These are phyloP conservation scores for Ceryle rudis DNA, from an alignment of 2,797 vertebrate species.

Conservation along the genomic window DNA sequence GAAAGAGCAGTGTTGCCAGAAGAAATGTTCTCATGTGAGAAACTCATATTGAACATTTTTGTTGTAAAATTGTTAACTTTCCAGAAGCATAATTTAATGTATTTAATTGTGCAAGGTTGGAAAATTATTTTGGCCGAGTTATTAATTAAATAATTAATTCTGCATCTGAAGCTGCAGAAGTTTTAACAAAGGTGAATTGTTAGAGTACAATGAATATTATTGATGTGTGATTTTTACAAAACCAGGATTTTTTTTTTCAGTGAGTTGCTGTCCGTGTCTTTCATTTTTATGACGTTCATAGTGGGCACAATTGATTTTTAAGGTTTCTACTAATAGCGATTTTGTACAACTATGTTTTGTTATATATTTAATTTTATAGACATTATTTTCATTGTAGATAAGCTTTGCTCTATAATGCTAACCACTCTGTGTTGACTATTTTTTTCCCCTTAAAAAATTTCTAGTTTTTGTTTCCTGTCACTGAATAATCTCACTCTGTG, in stretches of 20 bases:
- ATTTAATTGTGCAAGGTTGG: not conserved
- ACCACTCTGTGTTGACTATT: not conserved
- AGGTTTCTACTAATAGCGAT: not conserved
- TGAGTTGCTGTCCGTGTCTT: not conserved
- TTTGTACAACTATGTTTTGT: not conserved
- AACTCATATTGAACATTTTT: not conserved
- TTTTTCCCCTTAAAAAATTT: constrained; percentile 11
- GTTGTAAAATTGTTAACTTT: not conserved
- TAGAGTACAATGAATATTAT: not conserved
- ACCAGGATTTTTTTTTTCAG: not conserved
- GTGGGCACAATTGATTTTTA: not conserved
- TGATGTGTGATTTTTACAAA: not conserved
- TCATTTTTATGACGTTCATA: not conserved
- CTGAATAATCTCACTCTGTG: constrained; percentile 64
- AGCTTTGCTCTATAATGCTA: constrained; percentile 12
- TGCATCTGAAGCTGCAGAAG: not conserved
- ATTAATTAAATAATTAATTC: not conserved
- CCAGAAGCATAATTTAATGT: not conserved
- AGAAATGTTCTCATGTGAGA: not conserved
- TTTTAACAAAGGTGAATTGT: not conserved
- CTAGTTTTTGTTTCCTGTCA: constrained; percentile 67
- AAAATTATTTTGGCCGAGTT: constrained; percentile 5
- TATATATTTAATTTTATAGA: not conserved
- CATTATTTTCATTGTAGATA: not conserved
- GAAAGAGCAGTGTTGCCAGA: not conserved